Conservation (phyloP, 2,888 invertebrate species). For the Marronus borbonicus region DNA sequence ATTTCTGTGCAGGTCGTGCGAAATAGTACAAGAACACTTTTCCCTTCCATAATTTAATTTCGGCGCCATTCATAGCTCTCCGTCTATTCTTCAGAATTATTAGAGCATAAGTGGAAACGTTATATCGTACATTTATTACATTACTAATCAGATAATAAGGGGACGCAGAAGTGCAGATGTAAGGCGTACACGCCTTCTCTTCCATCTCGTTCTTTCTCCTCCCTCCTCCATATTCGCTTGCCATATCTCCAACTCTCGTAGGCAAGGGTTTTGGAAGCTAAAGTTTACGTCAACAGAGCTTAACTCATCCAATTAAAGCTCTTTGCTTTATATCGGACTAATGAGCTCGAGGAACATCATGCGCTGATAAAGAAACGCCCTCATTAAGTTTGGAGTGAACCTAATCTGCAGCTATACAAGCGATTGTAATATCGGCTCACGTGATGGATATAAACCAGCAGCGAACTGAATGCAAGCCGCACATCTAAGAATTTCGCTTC, state of each 20-base stretch:
- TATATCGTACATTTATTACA: conserved; percentile 50
- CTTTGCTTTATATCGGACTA: conserved; percentile 66
- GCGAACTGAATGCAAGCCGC: too few species aligned
- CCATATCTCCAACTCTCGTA: conserved; percentile 57
- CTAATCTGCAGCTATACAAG: conserved; percentile 55
- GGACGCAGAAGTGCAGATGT: conserved; percentile 55
- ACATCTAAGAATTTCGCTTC: too few species aligned
- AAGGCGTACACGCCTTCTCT: conserved; percentile 46
- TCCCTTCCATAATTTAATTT: conserved; percentile 43
- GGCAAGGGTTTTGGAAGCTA: conserved; percentile 63
- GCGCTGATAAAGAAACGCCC: conserved; percentile 65
- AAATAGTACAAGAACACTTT: background rate
- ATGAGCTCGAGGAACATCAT: conserved; percentile 65
- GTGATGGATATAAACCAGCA: conserved; percentile 38
- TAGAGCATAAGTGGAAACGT: conserved; percentile 49
- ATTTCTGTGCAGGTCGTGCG: background rate
- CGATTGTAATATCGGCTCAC: conserved; percentile 52
- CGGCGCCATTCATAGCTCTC: conserved; percentile 10
- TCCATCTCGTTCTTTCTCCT: background rate
- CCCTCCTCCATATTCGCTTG: background rate
- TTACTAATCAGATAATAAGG: conserved; percentile 50
- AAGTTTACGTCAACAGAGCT: conserved; percentile 67
- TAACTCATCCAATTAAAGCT: conserved; percentile 69
- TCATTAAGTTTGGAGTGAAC: conserved; percentile 55
- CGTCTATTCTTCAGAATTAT: conserved; percentile 43